Conservation (phyloP, 1,140 invertebrate species). For the Scylla paramamosain region DNA sequence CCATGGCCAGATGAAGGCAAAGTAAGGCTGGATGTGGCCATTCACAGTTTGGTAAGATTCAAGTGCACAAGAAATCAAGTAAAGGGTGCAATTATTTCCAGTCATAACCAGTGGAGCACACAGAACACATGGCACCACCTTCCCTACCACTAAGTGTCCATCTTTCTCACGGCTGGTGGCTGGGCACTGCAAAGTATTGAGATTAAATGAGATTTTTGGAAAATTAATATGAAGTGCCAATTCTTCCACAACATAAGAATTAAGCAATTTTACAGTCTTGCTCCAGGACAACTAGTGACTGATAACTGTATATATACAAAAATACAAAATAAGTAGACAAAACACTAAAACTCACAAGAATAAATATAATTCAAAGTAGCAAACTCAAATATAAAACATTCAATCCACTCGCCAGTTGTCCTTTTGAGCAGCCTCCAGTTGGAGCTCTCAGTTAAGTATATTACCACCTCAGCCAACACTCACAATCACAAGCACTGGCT, state of each 20-base stretch:
- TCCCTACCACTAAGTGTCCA: constrained; percentile 45
- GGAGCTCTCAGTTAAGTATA: neutral
- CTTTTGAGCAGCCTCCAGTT: neutral
- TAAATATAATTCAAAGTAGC: constrained; percentile 38
- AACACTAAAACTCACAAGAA: constrained; percentile 16
- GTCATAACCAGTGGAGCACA: constrained; percentile 7
- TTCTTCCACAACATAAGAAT: neutral
- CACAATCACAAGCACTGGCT: neutral
- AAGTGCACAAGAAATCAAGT: neutral
- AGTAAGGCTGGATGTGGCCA: constrained; percentile 30
- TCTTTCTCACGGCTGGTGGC: constrained; percentile 46
- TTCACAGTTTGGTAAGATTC: neutral
- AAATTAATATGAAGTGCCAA: neutral
- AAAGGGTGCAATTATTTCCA: neutral
- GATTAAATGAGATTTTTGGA: constrained; percentile 42
- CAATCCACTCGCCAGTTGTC: neutral
- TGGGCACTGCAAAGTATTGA: constrained; percentile 38
- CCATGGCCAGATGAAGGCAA: neutral
- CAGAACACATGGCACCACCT: constrained; percentile 40
- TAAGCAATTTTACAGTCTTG: neutral
- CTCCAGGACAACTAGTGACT: constrained; percentile 19
- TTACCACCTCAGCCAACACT: neutral
- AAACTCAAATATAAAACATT: neutral
- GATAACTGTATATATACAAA: constrained; percentile 30
- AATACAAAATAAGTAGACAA: constrained; percentile 56